phyloP scores from a whole-genome alignment of 2,888 invertebrate genomes.

The Tuberolachnus salignus region DNA sequence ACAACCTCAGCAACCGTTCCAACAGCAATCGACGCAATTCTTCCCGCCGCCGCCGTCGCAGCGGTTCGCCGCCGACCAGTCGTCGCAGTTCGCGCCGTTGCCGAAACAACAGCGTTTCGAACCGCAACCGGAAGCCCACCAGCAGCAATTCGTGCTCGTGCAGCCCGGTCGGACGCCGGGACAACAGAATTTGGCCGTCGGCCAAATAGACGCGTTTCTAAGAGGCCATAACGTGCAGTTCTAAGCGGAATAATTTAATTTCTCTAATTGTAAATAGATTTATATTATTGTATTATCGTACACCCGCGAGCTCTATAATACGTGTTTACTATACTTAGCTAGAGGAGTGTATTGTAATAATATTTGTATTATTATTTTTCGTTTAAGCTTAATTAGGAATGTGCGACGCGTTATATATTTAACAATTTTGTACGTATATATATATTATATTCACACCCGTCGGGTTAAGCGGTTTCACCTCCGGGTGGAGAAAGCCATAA shows the following conservation, averaged over 20 bases:
- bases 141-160: slow-evolving; percentile 50
- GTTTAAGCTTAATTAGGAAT: slow-evolving; percentile 40
- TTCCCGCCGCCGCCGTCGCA: slow-evolving; percentile 28
- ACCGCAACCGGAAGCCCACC: slow-evolving; percentile 45
- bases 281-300: background rate
- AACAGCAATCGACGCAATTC: slow-evolving; percentile 30
- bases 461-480: slow-evolving; percentile 40
- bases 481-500: slow-evolving; percentile 44
- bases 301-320: background rate
- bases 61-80: slow-evolving; percentile 10
- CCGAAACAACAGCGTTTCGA: slow-evolving; percentile 49
- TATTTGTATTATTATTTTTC: slow-evolving; percentile 17
- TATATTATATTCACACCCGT: slow-evolving; percentile 31
- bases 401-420: slow-evolving; percentile 27
- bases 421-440: background rate
- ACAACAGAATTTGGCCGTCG: slow-evolving; percentile 66
- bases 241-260: slow-evolving; percentile 53
- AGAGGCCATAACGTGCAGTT: slow-evolving; percentile 66
- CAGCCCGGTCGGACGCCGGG: slow-evolving; percentile 58
- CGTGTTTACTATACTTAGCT: background rate
- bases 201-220: slow-evolving; percentile 81
- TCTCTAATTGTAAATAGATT: slow-evolving; percentile 42
- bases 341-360: background rate
- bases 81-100: slow-evolving; percentile 14
- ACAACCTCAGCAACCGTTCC: slow-evolving; percentile 16